Base-by-base conservation (phyloP, 2,113 vertebrate species). In the Perognathus longimembris region DNA sequence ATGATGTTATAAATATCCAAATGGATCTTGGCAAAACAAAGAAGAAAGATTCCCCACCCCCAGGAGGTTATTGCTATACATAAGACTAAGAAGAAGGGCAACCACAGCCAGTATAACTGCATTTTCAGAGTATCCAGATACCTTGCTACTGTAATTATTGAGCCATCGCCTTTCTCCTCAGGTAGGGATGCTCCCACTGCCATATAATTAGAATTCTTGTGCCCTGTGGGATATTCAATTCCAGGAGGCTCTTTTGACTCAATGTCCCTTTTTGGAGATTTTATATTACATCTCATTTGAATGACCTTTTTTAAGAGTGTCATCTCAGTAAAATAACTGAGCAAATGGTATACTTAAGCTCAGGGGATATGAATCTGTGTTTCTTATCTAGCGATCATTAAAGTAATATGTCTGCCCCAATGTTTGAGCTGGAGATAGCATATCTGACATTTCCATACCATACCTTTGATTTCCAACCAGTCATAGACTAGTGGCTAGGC, bases 401-500 rank as follows among this genome's bases (percentile, higher is more conserved):
- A 17, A 64, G 57, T 30, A 69, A 7, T 50, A 8, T 57, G 63
- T 34, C 70, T 45, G 7, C 12, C 32, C 36, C 57, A 54, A 36
- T 74, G 40, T 66, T 36, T 66, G 67, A 89, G 32, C 50, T 75
- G 18, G 57, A 12, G 26, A 11, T 40, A 36, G 30, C 21, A 28
- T 30, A 36, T 38, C 82, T 90, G 50, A 18, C 17, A 24, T 76
- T 74, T 75, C 24, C 1, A 1, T 74, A 38, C 4, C 34, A 5
- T 81, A 54, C 24, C 73, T 94, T 71, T 70, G 74, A 85, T 82
- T 88, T 54, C n/a, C 34, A 69, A 28, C 28, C 28, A 75, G 54
- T 61, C 81, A 67, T 17, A 40, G 50, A 18, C 69, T 78, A 24
- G 17, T 80, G n/a, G 20, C n/a, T 67, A 83, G 81, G 90, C n/a